Conservation (phyloP, 23 tunicate species). For the Ascidia mentula region DNA sequence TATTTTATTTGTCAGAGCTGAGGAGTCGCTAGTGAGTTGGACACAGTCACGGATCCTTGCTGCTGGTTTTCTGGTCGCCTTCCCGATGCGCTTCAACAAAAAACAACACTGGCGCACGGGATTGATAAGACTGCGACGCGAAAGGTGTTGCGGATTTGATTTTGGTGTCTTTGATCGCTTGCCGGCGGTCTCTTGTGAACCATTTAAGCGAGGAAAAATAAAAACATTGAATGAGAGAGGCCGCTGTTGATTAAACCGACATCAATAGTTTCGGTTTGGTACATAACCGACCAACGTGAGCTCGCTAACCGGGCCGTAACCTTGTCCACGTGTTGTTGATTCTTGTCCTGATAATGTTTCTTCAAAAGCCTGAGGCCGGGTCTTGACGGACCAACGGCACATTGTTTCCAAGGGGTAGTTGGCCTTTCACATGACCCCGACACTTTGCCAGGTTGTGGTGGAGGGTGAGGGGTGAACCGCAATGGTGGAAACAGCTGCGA, state of each 20-base stretch:
- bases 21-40: background rate
- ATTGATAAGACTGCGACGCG: background rate
- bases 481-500: conserved; percentile 14
- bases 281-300: background rate
- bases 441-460: background rate
- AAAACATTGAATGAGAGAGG: conserved; percentile 11
- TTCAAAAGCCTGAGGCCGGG: background rate
- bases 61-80: background rate
- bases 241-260: conserved; percentile 4
- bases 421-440: conserved; percentile 12
- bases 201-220: conserved; percentile 12
- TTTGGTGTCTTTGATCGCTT: background rate
- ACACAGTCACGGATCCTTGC: conserved; percentile 12
- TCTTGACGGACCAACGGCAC: background rate
- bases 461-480: background rate
- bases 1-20: conserved; percentile 3
- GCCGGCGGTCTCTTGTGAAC: background rate
- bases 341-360: background rate
- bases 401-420: background rate
- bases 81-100: background rate
- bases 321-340: background rate
- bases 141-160: conserved; percentile 8
- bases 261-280: conserved; percentile 8
- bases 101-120: background rate
- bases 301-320: too few relatives aligned